A percentile compares a stretch with the other conserved stretches of the same genome.
Evolutionary conservation across 2,888 invertebrate genomes (phyloP).

Genomic region (Chydorus sphaericus): DNA sequence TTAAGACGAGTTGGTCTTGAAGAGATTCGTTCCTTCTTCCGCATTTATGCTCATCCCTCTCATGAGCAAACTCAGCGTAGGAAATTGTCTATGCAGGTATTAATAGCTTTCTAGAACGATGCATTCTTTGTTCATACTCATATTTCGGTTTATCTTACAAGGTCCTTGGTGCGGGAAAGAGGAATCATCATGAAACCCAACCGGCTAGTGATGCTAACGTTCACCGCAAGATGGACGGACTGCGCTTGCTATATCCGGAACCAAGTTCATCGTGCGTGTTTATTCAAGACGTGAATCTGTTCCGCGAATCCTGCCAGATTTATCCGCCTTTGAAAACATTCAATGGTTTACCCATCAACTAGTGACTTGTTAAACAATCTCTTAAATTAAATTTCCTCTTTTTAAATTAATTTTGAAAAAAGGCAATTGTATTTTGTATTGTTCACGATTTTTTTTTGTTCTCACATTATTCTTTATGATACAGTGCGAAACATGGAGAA

Average conservation of each 20-base stretch:
- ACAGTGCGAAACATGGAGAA: too few relatives aligned
- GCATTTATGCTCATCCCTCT: not conserved
- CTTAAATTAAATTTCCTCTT: too few relatives aligned
- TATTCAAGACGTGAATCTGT: not conserved
- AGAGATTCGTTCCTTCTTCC: not conserved
- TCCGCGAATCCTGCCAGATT: not conserved
- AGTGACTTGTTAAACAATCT: too few relatives aligned
- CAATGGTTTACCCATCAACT: not conserved
- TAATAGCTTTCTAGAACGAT: not conserved
- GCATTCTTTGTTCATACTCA: not conserved
- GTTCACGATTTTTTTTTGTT: too few relatives aligned
- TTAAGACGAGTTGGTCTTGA: not conserved
- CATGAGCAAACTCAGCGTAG: not conserved
- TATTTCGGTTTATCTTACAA: not conserved
- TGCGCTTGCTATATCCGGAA: too few relatives aligned
- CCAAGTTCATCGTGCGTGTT: too few relatives aligned
- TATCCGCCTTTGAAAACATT: constrained; percentile 2
- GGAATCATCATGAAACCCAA: not conserved
- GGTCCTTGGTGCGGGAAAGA: not conserved
- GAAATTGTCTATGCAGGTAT: constrained; percentile 2
- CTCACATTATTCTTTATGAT: too few relatives aligned
- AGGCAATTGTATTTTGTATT: too few relatives aligned
- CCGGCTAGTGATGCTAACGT: too few relatives aligned
- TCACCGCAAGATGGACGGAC: too few relatives aligned
- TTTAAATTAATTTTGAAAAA: too few relatives aligned